phyloP scores from a whole-genome alignment of 2,113 vertebrate genomes.

The Garra rufa region DNA sequence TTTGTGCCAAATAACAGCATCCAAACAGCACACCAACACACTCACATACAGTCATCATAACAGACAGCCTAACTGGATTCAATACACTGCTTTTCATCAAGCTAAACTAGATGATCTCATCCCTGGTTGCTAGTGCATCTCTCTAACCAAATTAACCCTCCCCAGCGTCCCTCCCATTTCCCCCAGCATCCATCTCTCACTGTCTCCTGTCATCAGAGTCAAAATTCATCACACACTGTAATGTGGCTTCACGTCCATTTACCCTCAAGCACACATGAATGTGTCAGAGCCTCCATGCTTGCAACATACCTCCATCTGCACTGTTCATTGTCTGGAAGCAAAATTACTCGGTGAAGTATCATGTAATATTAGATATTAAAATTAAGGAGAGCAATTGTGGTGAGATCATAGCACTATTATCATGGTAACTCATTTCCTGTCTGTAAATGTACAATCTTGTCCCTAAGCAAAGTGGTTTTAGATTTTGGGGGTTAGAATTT shows the following conservation, averaged over 20 bases:
- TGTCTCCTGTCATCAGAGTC: conserved; percentile 22
- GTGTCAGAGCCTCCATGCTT: conserved; percentile 9
- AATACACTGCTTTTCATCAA: conserved; percentile 48
- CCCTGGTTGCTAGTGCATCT: conserved; percentile 45
- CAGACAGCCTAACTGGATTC: not conserved
- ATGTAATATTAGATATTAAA: conserved; percentile 42
- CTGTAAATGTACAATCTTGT: not conserved
- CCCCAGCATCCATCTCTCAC: not conserved
- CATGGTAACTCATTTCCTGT: conserved; percentile 14
- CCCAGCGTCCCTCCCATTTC: conserved; percentile 30
- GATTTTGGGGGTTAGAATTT: not conserved
- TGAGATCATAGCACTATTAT: conserved; percentile 29
- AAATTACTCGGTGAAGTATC: conserved; percentile 34
- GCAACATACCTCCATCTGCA: conserved; percentile 4
- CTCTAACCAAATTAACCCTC: conserved; percentile 53
- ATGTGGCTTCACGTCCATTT: not conserved
- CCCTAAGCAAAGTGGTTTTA: not conserved
- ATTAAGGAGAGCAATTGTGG: conserved; percentile 38
- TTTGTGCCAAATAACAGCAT: not conserved
- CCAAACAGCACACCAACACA: not conserved
- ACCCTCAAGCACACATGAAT: conserved; percentile 2
- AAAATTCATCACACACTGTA: not conserved
- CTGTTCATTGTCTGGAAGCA: conserved; percentile 37
- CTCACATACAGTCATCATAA: not conserved
- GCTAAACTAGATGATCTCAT: conserved; percentile 52